Conservation (phyloP, 2,113 vertebrate species). For the Pogona vitticeps region DNA sequence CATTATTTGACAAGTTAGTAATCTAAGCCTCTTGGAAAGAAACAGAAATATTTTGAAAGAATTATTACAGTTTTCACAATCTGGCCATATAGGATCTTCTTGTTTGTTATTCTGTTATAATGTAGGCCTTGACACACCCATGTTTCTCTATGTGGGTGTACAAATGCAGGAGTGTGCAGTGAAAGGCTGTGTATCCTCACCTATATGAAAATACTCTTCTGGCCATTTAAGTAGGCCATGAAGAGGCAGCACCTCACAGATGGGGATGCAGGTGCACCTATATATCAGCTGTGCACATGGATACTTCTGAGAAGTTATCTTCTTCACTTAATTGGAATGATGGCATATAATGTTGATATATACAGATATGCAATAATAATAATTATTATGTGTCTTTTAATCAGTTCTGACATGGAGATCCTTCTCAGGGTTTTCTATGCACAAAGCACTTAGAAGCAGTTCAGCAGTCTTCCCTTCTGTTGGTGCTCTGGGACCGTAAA, state of each 20-base stretch:
- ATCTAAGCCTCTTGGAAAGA: neutral
- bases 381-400: too few relatives aligned
- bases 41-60: accelerated
- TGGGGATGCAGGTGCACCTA: neutral
- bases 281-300: neutral
- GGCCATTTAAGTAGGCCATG: too few relatives aligned
- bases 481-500: too few relatives aligned
- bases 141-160: neutral
- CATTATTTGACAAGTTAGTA: neutral
- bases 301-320: neutral
- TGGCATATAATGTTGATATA: neutral
- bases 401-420: too few relatives aligned
- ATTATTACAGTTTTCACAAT: neutral
- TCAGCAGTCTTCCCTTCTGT: too few relatives aligned
- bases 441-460: too few relatives aligned
- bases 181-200: neutral
- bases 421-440: too few relatives aligned
- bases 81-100: neutral
- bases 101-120: neutral
- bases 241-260: neutral
- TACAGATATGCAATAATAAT: too few relatives aligned
- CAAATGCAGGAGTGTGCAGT: neutral
- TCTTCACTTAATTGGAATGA: neutral
- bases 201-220: neutral
- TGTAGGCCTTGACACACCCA: neutral